phyloP scores from a whole-genome alignment of 1,140 invertebrate species.

The Diabrotica virgifera region DNA sequence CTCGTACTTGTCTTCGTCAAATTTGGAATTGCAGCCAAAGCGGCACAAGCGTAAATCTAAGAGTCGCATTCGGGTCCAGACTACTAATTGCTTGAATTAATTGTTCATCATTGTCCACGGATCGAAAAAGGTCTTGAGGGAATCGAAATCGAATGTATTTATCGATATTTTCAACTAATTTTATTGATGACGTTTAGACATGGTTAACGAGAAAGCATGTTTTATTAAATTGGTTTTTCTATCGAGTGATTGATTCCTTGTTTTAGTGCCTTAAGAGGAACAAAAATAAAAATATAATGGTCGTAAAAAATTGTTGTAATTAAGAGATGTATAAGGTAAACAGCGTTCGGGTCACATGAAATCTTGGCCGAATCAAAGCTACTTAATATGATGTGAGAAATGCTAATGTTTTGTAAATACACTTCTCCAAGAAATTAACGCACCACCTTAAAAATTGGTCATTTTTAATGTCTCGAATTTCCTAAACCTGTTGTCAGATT shows the following conservation, averaged over 20 bases:
- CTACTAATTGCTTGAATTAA: conserved; percentile 49
- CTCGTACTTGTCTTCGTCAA: conserved; percentile 45
- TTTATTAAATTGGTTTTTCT: conserved; percentile 13
- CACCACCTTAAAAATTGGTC: too few relatives aligned
- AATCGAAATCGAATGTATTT: conserved; percentile 14
- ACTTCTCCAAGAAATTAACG: too few relatives aligned
- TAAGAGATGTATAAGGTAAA: too few relatives aligned
- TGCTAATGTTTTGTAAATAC: too few relatives aligned
- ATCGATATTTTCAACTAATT: conserved; percentile 25
- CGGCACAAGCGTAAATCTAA: conserved; percentile 45
- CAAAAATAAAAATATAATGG: background rate
- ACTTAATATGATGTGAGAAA: too few relatives aligned
- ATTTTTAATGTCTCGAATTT: too few relatives aligned
- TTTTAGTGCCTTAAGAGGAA: background rate
- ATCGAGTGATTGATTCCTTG: background rate
- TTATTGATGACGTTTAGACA: conserved; percentile 21
- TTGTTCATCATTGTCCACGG: conserved; percentile 41
- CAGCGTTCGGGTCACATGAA: too few relatives aligned
- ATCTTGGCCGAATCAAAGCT: too few relatives aligned
- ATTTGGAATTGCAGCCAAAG: conserved; percentile 47
- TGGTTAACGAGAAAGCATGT: conserved; percentile 17
- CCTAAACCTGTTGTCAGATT: too few relatives aligned
- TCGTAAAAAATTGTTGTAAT: background rate
- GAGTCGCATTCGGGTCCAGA: conserved; percentile 34
- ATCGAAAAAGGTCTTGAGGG: conserved; percentile 23